Conservation (phyloP, 2,888 invertebrate genomes). For the Congeria kusceri region DNA sequence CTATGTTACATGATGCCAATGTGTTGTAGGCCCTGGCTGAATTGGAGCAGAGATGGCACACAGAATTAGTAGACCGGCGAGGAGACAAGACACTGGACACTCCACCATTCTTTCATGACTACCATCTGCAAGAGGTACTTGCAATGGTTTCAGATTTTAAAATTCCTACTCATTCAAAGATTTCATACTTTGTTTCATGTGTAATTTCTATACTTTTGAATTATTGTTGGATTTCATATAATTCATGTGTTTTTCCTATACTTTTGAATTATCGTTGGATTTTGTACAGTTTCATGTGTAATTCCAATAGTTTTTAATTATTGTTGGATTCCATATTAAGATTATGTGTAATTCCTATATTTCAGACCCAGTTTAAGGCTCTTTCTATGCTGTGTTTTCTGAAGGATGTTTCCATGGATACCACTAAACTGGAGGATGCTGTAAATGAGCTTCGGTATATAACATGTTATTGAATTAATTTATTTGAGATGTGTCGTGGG, state of each 20-base stretch:
- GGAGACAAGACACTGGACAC: constrained; percentile 69
- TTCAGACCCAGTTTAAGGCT: constrained; percentile 82
- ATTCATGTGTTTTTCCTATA: neutral
- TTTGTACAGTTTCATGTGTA: no score
- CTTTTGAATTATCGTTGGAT: neutral
- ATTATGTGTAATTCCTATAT: no score
- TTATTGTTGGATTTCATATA: neutral
- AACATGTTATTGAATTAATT: no score
- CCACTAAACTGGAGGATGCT: constrained; percentile 76
- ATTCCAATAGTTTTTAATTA: no score
- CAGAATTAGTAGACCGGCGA: constrained; percentile 80
- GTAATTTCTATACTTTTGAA: neutral
- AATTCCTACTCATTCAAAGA: no score
- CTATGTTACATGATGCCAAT: neutral
- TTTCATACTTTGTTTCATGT: no score
- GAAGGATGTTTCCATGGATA: constrained; percentile 81
- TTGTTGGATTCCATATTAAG: no score
- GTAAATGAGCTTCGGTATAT: constrained; percentile 78
- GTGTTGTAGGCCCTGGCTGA: constrained; percentile 82
- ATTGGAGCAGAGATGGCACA: constrained; percentile 84
- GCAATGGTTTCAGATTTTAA: no score
- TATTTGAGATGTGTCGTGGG: no score
- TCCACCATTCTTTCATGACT: constrained; percentile 84
- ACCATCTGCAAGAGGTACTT: constrained; percentile 82
- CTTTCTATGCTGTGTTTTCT: constrained; percentile 84